Evolutionary conservation across 2,113 vertebrate species (phyloP), one percentile per base, ranked within the genome.

Genomic region (Sprattus sprattus): DNA sequence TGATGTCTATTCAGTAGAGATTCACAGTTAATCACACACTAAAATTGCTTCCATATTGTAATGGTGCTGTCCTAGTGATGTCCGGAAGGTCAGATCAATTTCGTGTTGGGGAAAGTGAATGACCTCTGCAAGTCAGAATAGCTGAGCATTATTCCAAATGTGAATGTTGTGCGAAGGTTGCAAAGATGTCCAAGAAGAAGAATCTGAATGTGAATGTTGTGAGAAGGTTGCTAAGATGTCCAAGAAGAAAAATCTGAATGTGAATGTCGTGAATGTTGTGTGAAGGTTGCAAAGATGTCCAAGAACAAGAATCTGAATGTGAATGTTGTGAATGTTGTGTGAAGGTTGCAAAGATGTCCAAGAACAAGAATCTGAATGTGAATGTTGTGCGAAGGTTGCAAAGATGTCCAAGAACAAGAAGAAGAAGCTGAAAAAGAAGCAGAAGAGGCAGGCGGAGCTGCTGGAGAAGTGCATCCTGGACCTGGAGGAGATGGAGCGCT

Each of bases 251-350:
- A 99, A 99, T 90, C 95, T 99, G 94, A 99, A 99, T n/a, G n/a
- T n/a, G n/a, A n/a, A n/a, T n/a, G n/a, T n/a, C n/a, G n/a, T n/a
- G n/a, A n/a, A n/a, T n/a, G n/a, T n/a, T n/a, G n/a, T 81, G 25
- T 50, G 87, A 90, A 99, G 97, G 94, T 93, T 81, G 95, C 96
- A 89, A 99, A 98, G 96, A 99, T 99, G 97, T 98, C 98, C 54
- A 99, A 98, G 94, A 99, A 99, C 92, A 99, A 99, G 92, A 99
- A 99, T n/a, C n/a, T n/a, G n/a, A n/a, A n/a, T n/a, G n/a, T n/a
- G n/a, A n/a, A n/a, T n/a, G n/a, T n/a, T n/a, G n/a, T n/a, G n/a
- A n/a, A n/a, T n/a, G n/a, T n/a, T n/a, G n/a, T 81, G 25, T 50
- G 87, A 90, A 99, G 97, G 94, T 93, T 81, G 95, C 96, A 89